Base-by-base conservation (phyloP, 1,140 invertebrate genomes). In the Papilio aristodemus region DNA sequence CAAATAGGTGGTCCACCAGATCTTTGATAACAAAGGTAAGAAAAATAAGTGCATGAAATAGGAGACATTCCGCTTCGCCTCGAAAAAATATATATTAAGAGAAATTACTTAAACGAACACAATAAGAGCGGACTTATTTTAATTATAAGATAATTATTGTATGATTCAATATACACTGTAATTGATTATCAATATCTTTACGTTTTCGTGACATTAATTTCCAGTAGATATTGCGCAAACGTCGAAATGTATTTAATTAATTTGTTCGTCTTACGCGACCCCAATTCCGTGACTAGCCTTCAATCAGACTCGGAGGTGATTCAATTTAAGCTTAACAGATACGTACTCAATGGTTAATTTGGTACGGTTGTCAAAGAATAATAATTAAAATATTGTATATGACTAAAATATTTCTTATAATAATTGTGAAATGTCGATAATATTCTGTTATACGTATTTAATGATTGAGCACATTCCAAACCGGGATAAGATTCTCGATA, bases 231-330 rank as follows among this genome's bases (percentile, higher is more conserved):
- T 57, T 60, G 36, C 46, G 64, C 50, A 39, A 59, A 71, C 62
- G 71, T 77, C 69, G 70, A 70, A 76, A 72, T 69, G 72, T 71
- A 75, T 78, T 76, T 85, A 86, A 88, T 88, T 88, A 86, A 85
- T 85, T 85, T 81, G 75, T 80, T 70, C 78, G 58, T 68, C 75
- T 76, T 71, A 75, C 75, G 25, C 41, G 78, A 70, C 76, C 74
- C 75, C 76, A 74, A 81, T 77, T 79, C 75, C 77, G 77, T 83
- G 76, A 79, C 77, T 74, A 75, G 83, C 83, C 75, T 83, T 87
- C 81, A 86, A 86, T 86, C 84, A 84, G 81, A 82, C 71, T 80
- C 68, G 71, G 80, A 82, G 77, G 78, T 84, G 74, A 87, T 84
- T 81, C 75, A 80, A 85, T 85, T 84, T 84, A 77, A 80, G 74